These are phyloP conservation scores for Atta colombica DNA, from an alignment of 1,140 invertebrate species.

Conservation along the genomic window DNA sequence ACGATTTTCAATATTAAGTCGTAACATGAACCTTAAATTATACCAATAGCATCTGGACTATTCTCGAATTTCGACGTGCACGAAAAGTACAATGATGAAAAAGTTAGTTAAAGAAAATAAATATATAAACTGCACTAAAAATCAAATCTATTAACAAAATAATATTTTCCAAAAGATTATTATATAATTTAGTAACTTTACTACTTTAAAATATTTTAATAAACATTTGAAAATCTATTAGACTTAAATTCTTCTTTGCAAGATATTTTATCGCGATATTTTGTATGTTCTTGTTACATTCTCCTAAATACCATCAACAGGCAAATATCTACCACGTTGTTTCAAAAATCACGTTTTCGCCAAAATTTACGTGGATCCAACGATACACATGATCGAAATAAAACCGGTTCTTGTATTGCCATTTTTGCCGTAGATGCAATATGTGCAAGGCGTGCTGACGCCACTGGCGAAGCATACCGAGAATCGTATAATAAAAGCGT, in stretches of 20 bases:
- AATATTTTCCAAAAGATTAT: not conserved
- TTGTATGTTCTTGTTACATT: not conserved
- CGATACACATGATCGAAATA: not conserved
- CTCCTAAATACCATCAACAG: not conserved
- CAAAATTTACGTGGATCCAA: not conserved
- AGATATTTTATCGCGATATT: not conserved
- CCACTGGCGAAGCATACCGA: not conserved
- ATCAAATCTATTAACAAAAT: not conserved
- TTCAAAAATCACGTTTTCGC: not conserved
- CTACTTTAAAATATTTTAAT: not conserved
- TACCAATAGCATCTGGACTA: slow-evolving; percentile 32
- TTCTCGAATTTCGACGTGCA: slow-evolving; percentile 59
- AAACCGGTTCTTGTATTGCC: not conserved
- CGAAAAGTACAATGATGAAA: not conserved
- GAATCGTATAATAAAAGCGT: not conserved
- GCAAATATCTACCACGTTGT: not conserved
- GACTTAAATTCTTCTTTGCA: not conserved
- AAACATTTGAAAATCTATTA: not conserved
- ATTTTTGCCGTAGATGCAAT: not conserved
- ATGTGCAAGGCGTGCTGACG: not conserved
- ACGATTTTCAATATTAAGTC: slow-evolving; percentile 43
- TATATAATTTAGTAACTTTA: not conserved
- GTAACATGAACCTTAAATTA: slow-evolving; percentile 12
- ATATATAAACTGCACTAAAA: not conserved
- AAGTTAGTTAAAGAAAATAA: not conserved